A percentile compares a stretch with the other conserved stretches of the same genome.
phyloP scores from a whole-genome alignment of 2,888 invertebrate genomes.

The Hedychridium roseum region DNA sequence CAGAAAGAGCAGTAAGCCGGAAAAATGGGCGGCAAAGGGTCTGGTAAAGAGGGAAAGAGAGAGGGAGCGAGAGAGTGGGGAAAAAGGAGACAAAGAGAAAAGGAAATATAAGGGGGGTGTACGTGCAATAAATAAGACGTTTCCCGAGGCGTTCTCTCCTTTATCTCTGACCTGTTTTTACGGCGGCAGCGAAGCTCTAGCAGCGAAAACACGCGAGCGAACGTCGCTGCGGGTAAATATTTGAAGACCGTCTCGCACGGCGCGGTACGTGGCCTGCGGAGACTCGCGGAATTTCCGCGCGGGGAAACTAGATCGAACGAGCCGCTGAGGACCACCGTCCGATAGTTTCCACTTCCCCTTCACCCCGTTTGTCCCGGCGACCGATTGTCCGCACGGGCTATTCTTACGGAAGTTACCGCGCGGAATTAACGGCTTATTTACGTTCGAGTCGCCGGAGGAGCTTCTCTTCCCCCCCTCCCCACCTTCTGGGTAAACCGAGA shows the following conservation, averaged over 20 bases:
- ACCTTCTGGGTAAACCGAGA: conserved; percentile 24
- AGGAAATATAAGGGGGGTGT: too few species aligned
- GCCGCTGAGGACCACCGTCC: not conserved
- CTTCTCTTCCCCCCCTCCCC: too few species aligned
- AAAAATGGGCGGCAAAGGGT: too few species aligned
- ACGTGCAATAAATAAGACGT: conserved; percentile 28
- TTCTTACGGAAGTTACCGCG: conserved; percentile 8
- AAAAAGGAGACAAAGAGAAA: too few species aligned
- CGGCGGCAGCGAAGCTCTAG: conserved; percentile 4
- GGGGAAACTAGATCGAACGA: not conserved
- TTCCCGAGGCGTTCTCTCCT: not conserved
- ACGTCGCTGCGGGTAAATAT: conserved; percentile 17
- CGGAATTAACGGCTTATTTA: conserved; percentile 17
- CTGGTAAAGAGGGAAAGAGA: too few species aligned
- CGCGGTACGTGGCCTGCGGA: too few species aligned
- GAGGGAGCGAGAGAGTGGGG: too few species aligned
- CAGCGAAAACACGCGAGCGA: conserved; percentile 5
- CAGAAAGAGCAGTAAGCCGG: too few species aligned
- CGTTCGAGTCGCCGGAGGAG: conserved; percentile 6
- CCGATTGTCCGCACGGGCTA: too few species aligned
- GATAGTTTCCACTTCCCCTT: not conserved
- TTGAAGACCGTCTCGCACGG: conserved; percentile 13
- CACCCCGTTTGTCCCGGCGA: too few species aligned
- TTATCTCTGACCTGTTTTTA: conserved; percentile 12
- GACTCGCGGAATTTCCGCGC: not conserved